Base-by-base conservation (phyloP, 2,888 invertebrate species). In the Apotomis turbidana region DNA sequence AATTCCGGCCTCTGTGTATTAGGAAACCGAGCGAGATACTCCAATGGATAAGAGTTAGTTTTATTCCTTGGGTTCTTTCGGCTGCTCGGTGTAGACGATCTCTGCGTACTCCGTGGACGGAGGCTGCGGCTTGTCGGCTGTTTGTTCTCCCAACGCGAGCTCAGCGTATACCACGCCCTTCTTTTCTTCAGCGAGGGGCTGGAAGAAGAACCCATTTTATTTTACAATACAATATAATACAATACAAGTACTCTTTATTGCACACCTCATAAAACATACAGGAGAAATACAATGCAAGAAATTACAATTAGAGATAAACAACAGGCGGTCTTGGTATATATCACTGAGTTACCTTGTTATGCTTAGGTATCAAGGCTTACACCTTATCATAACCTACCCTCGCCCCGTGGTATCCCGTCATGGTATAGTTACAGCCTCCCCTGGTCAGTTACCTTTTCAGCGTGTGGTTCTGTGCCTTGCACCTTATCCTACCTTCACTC, bases 101-200 rank as follows among this genome's bases (percentile, higher is more conserved):
- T 97, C 97, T 0, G 97, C 97, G 86, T 97, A 97, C 76, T 95
- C 96, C 1, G 96, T 95, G 61, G 81, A 91, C 80, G 89, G 94
- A 0, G 91, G 90, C 0, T 88, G 87, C 0, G 93, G 92, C 60
- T 91, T 91, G 9, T 90, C 90, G 0, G 82, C 79, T 0, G 84
- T 84, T 66, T 90, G 89, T 5, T 91, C 92, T 0, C 89, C 89
- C 62, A 96, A 87, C 73, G 96, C 96, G 74, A 96, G 88, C 86
- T 96, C 96, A 1, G 96, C 96, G 87, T 96, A 96, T 3, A 96
- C 96, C 55, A 96, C 94, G 73, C 95, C 95, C 85, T 95, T 94
- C 82, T 95, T 94, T 78, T 94, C 94, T 81, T 95, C 90, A 0
- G 88, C 84, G 5, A 85, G 83, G 2, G 88, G 86, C 91, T 91